A percentile compares a stretch with the other conserved stretches of the same genome.
These are phyloP conservation scores for Vicugna pacos DNA, from an alignment of 2,113 vertebrate species.

Conservation along the genomic window DNA sequence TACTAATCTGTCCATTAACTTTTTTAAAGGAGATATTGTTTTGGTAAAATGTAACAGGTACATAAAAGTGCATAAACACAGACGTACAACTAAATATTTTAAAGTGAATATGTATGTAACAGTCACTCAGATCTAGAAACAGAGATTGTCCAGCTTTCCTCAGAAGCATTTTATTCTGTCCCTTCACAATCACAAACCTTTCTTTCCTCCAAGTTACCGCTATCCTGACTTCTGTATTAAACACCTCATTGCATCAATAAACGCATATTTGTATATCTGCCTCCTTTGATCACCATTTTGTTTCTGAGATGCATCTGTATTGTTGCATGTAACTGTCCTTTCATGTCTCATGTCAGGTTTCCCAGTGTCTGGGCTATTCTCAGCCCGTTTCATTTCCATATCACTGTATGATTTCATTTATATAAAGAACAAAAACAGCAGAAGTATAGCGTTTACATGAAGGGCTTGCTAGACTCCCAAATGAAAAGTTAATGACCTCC, in stretches of 20 bases:
- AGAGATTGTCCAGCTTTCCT: not conserved
- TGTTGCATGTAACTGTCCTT: not conserved
- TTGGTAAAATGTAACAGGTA: constrained; percentile 3
- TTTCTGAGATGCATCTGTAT: not conserved
- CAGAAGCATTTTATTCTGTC: not conserved
- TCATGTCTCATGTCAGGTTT: not conserved
- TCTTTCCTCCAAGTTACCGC: not conserved
- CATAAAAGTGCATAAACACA: not conserved
- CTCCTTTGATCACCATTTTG: not conserved
- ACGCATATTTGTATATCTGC: not conserved
- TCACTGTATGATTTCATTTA: not conserved
- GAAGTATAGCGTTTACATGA: not conserved
- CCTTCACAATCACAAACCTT: not conserved
- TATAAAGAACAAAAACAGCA: constrained; percentile 16
- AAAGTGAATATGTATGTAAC: not conserved
- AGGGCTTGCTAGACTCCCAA: not conserved
- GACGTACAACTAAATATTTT: not conserved
- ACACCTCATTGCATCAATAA: not conserved
- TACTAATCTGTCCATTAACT: not conserved
- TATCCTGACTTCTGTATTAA: not conserved
- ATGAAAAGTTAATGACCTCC: constrained; percentile 8
- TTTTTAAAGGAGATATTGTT: not conserved
- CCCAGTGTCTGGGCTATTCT: not conserved
- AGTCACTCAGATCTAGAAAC: not conserved
- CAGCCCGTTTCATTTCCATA: not conserved